Evolutionary conservation across 2,797 vertebrate genomes (phyloP).

Genomic region (Danio kyathit): DNA sequence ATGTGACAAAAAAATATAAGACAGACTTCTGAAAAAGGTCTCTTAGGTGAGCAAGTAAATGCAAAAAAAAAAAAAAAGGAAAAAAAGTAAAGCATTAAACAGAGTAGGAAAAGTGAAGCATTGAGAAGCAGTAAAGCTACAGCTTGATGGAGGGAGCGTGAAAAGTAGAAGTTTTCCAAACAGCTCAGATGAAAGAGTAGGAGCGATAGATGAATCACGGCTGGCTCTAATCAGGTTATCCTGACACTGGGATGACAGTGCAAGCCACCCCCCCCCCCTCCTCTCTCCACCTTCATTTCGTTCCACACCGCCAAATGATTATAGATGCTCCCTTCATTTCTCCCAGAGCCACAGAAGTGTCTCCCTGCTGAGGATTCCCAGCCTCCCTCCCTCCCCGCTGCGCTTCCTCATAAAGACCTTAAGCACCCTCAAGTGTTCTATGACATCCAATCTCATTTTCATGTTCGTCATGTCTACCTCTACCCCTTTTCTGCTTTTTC

Average conservation of each 20-base stretch:
- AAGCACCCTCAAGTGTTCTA: conserved; percentile 78
- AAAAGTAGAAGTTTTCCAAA: conserved; percentile 30
- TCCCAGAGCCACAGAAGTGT: conserved; percentile 57
- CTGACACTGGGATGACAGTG: conserved; percentile 74
- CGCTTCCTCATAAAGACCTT: conserved; percentile 64
- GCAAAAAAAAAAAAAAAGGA: too few species aligned
- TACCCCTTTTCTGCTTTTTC: neutral
- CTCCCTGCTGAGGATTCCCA: conserved; percentile 56
- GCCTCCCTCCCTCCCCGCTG: conserved; percentile 5
- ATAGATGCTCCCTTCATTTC: conserved; percentile 73
- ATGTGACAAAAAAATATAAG: conserved; percentile 20
- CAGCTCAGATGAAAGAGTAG: conserved; percentile 60
- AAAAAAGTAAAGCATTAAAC: conserved; percentile 44
- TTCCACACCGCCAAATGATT: conserved; percentile 77
- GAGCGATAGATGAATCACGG: conserved; percentile 75
- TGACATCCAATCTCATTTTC: conserved; percentile 62
- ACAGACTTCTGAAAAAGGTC: neutral
- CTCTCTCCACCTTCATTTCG: conserved; percentile 66
- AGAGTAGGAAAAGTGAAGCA: neutral
- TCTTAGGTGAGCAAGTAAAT: neutral
- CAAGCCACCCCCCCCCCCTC: conserved; percentile 64
- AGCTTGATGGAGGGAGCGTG: conserved; percentile 15
- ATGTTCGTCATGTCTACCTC: neutral
- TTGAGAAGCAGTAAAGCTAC: conserved; percentile 20
- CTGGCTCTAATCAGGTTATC: conserved; percentile 80